phyloP scores from a whole-genome alignment of 2,888 invertebrate genomes.

The Creontiades dilutus region DNA sequence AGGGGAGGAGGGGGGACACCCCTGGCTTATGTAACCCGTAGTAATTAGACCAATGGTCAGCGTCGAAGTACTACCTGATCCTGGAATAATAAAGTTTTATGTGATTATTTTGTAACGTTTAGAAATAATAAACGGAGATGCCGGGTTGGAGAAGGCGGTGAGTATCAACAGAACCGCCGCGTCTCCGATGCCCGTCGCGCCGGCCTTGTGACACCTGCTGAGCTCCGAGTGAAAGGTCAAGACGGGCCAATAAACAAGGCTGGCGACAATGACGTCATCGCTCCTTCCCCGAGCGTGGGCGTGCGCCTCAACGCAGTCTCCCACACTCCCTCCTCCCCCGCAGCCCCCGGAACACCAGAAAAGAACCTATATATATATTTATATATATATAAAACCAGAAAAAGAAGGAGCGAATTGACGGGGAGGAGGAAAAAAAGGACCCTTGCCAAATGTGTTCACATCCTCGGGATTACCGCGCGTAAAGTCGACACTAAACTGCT shows the following conservation, averaged over 20 bases:
- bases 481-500: conserved; percentile 17
- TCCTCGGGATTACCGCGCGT: conserved; percentile 15
- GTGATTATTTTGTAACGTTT: no score
- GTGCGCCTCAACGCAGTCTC: conserved; percentile 45
- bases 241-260: conserved; percentile 57
- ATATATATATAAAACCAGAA: not conserved
- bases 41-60: no score
- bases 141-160: not conserved
- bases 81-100: no score
- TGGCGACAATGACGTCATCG: conserved; percentile 53
- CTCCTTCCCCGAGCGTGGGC: conserved; percentile 15
- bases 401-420: conserved; percentile 21
- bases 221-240: conserved; percentile 44
- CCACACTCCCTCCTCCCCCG: conserved; percentile 37
- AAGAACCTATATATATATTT: not conserved
- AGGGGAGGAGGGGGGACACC: no score
- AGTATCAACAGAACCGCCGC: not conserved
- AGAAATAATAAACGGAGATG: no score
- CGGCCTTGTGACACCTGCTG: conserved; percentile 60
- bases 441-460: conserved; percentile 17
- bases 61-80: no score
- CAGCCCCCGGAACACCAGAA: not conserved
- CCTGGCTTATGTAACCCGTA: no score
- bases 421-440: not conserved
- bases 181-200: not conserved